Conservation (phyloP, 1,140 invertebrate genomes). For the Thaumatotibia leucotreta region DNA sequence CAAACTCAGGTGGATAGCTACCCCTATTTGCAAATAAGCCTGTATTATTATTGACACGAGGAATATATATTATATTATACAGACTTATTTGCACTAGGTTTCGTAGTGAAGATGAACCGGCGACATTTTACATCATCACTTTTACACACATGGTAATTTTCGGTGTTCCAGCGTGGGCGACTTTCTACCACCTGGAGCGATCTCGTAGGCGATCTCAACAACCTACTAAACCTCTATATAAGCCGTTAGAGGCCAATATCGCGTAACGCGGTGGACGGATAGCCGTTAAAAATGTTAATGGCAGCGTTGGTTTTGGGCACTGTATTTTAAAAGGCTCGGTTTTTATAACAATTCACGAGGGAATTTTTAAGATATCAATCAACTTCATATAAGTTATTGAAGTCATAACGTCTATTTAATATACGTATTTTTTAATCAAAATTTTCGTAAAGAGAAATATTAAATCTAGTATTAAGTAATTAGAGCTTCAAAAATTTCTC, state of each 20-base stretch:
- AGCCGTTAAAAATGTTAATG: not conserved
- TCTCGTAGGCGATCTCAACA: conserved; percentile 41
- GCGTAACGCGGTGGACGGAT: not conserved
- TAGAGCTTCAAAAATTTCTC: too few relatives aligned
- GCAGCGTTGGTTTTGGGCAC: not conserved
- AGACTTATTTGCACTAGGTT: too few relatives aligned
- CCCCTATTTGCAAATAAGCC: too few relatives aligned
- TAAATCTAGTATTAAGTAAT: too few relatives aligned
- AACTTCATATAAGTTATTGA: too few relatives aligned
- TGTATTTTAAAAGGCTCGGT: not conserved
- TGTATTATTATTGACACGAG: too few relatives aligned
- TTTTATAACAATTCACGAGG: not conserved
- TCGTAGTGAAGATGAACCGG: not conserved
- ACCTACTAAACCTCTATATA: not conserved
- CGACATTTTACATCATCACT: not conserved
- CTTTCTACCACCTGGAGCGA: conserved; percentile 62
- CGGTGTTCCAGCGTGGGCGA: conserved; percentile 50
- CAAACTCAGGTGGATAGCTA: too few relatives aligned
- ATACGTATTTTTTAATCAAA: too few relatives aligned
- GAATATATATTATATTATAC: too few relatives aligned
- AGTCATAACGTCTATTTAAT: too few relatives aligned
- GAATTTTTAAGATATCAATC: too few relatives aligned
- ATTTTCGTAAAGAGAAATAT: too few relatives aligned
- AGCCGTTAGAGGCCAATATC: not conserved
- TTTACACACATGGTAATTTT: conserved; percentile 35